Conservation (phyloP, 2,113 vertebrate species). For the Craseonycteris thonglongyai region DNA sequence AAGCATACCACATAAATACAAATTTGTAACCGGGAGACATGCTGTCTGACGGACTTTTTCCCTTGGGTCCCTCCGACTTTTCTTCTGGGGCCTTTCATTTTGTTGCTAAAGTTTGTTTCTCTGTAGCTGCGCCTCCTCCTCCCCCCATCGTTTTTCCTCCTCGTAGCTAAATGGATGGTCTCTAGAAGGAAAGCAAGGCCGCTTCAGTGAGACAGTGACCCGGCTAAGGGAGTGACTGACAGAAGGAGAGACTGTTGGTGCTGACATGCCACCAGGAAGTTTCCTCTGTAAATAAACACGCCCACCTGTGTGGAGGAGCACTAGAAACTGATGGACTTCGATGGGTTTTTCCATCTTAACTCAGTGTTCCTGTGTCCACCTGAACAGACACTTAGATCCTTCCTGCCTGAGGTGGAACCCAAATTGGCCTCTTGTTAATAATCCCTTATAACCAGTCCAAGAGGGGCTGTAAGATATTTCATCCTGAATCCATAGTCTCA, state of each 20-base stretch:
- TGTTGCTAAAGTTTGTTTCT: neutral
- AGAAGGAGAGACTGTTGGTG: neutral
- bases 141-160: neutral
- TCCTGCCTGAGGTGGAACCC: neutral
- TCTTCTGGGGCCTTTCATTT: neutral
- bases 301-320: too few relatives aligned
- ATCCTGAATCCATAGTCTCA: neutral
- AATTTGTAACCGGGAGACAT: rapidly evolving
- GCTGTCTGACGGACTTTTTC: neutral
- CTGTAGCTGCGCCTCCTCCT: neutral
- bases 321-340: neutral
- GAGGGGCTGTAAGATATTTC: neutral
- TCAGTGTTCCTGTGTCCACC: neutral
- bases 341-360: neutral
- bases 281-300: neutral
- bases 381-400: neutral
- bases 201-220: neutral
- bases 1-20: rapidly evolving
- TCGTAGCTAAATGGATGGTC: neutral
- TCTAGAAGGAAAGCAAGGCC: neutral
- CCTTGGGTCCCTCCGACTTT: neutral
- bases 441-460: neutral
- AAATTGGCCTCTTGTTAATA: too few relatives aligned
- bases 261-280: neutral
- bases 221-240: neutral